Evolutionary conservation across 2,888 invertebrate genomes (phyloP), one percentile per base, ranked within the genome.

Genomic region (Philonicus albiceps): DNA sequence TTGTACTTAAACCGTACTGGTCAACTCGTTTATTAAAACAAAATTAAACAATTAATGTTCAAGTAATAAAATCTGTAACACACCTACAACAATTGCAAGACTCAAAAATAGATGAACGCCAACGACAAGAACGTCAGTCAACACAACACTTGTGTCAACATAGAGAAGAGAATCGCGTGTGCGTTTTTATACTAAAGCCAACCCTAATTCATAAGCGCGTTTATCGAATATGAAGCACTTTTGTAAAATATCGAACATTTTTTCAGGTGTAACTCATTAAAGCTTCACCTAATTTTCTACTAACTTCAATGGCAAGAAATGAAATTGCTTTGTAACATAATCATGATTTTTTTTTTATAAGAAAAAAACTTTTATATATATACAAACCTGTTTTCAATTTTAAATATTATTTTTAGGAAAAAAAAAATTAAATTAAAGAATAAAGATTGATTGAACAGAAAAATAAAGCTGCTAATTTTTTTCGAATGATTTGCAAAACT

Each of bases 61-160:
- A 64, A 19, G 11, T 64, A 64, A 22, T 11, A 64, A 11, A 64
- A 22, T 64, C 0, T 64, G 27, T 64, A 64, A 64, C 27, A n/a
- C n/a, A n/a, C n/a, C n/a, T 64, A 11, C 64, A 27, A 0, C 2
- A 43, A 30, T 49, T 78, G 49, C 22, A 49, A 49, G 49, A 11
- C 27, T 8, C 78, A 78, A 78, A 78, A 49, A 78, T 49, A 78
- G 78, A 78, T 30, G 49, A 16, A 78, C 22, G 49, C 13, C 30
- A 30, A 78, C 43, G 30, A 30, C 16, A 19, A 22, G 49, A 49
- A 30, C 78, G 49, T 78, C 78, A 78, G 40, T 78, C 78, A 16
- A 27, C 49, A 7, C 49, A 7, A 78, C 78, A 78, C 78, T 78
- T 78, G 78, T 78, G 78, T 49, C 43, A 78, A 78, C 78, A 30